These are phyloP conservation scores for Hypsopygia costalis DNA, from an alignment of 2,888 invertebrate genomes.

Conservation along the genomic window DNA sequence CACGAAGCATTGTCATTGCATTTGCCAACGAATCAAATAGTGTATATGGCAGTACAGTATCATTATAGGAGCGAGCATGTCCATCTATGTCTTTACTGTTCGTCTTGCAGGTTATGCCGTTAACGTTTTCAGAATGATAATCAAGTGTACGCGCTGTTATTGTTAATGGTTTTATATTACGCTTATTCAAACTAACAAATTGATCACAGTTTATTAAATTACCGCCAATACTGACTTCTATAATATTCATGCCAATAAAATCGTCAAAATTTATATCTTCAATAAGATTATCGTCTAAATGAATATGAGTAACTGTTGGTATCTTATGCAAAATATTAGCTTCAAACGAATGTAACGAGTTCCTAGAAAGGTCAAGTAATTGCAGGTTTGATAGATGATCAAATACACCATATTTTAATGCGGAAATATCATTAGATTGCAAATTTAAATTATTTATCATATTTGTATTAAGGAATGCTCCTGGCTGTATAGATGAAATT, in stretches of 20 bases:
- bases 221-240: conserved; percentile 21
- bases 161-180: not conserved
- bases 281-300: conserved; percentile 22
- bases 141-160: conserved; percentile 23
- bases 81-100: too few relatives aligned
- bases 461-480: conserved; percentile 19
- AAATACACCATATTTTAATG: conserved; percentile 22
- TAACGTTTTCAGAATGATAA: conserved; percentile 25
- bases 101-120: conserved; percentile 35
- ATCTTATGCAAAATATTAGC: conserved; percentile 17
- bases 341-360: conserved; percentile 20
- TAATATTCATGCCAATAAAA: conserved; percentile 13
- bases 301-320: conserved; percentile 10
- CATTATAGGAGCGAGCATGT: too few relatives aligned
- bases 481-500: conserved; percentile 24
- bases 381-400: conserved; percentile 18
- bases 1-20: too few relatives aligned
- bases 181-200: conserved; percentile 17
- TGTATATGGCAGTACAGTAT: too few relatives aligned
- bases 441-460: conserved; percentile 16
- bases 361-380: conserved; percentile 19
- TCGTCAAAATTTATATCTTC: conserved; percentile 15
- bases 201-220: conserved; percentile 22
- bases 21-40: too few relatives aligned
- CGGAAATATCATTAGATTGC: conserved; percentile 17